Base-by-base conservation (phyloP, 2,888 invertebrate genomes). In the Elmis aenea region DNA sequence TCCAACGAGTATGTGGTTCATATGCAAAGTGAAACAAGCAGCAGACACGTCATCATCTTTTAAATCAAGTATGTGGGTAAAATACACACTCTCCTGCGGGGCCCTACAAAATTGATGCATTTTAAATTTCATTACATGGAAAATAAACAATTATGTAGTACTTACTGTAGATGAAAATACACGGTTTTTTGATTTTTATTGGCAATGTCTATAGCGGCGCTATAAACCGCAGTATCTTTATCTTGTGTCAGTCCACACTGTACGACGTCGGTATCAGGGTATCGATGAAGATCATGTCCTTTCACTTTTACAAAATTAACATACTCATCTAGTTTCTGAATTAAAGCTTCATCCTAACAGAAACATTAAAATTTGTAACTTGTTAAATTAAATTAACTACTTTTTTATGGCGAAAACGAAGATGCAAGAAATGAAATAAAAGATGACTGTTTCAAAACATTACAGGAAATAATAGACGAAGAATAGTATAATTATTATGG, bases 161-260 rank as follows among this genome's bases (percentile, higher is more conserved):
- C 73, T 69, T 68, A 77, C 70, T 73, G 64, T 51, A 82, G 76
- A 34, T 78, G 75, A 47, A 84, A 74, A 57, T 83, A 85, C 6
- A 82, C 66, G 18, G 70, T 70, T 3, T 65, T 62, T 18, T 69
- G 67, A 37, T 67, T 64, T 9, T 67, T 62, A 13, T 61, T 64
- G 1, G 80, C 79, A 2, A 78, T 58, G 29, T 69, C 59, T 12
- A 65, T 61, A 0, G 82, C 82, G 40, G 71, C 72, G 12, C 73
- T 64, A 48, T 74, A 77, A 0, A 84, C 69, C 18, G 68, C 68
- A 13, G 77, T 79, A 36, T 71, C 70, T 16, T 69, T 66, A n/a
- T 76, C 72, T 57, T 81, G 73, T 50, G 79, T 79, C 13, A 86
- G 64, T 2, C 81, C 82, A 47, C 81, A 76, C 58, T 86, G 85